Conservation (phyloP, 2,113 vertebrate genomes). For the Thermophis baileyi region DNA sequence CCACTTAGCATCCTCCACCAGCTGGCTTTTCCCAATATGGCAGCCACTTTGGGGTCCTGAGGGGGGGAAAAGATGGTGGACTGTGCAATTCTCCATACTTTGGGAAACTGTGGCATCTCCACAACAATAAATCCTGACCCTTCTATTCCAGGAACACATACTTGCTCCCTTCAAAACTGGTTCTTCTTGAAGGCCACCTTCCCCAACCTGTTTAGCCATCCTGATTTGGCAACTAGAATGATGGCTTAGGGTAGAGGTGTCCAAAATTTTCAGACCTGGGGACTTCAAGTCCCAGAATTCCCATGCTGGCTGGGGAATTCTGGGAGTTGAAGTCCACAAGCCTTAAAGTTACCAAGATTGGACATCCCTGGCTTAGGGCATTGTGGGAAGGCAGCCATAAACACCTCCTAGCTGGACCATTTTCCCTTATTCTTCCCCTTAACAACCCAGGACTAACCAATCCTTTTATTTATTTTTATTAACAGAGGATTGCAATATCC, state of each 20-base stretch:
- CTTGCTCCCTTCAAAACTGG: neutral
- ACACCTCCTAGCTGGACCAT: fast-evolving
- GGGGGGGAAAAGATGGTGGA: neutral
- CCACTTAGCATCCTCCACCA: neutral
- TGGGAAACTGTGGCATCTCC: neutral
- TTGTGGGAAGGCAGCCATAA: neutral
- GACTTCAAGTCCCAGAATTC: neutral
- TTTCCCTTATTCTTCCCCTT: neutral
- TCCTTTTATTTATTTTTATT: neutral
- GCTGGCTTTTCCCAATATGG: neutral
- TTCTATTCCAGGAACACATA: neutral
- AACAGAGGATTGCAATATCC: slow-evolving; percentile 3
- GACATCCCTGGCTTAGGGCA: neutral
- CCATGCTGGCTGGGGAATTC: neutral
- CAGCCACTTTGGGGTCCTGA: neutral
- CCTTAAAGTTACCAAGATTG: neutral
- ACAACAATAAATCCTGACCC: neutral
- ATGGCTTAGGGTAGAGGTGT: neutral
- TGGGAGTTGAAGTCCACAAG: neutral
- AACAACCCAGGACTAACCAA: fast-evolving
- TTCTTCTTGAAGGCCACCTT: neutral
- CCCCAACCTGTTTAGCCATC: neutral
- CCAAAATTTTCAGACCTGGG: too few relatives aligned
- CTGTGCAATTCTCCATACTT: neutral
- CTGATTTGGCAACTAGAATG: neutral